Conservation (phyloP, 2,888 invertebrate species). For the Carpatolechia fugitivella region DNA sequence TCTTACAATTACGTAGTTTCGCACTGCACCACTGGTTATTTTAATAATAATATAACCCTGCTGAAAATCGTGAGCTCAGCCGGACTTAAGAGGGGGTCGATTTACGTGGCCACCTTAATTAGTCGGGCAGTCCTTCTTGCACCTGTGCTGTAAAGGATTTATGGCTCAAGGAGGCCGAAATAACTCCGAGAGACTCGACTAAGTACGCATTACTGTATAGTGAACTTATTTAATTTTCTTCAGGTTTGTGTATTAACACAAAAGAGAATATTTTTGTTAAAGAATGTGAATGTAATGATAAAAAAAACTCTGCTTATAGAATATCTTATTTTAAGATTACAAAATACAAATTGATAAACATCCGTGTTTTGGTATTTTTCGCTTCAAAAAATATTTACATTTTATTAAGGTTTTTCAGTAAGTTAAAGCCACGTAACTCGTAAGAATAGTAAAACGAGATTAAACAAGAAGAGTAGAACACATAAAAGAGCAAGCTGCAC, state of each 20-base stretch:
- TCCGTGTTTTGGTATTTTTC: too few species aligned
- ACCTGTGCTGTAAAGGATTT: conserved; percentile 58
- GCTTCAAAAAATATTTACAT: too few species aligned
- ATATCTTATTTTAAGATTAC: too few species aligned
- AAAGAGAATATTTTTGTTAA: background rate
- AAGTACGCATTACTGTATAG: background rate
- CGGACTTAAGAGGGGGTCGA: conserved; percentile 44
- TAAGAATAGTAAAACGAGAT: background rate
- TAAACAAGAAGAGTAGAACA: conserved; percentile 22
- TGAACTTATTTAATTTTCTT: conserved; percentile 8
- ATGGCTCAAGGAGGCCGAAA: conserved; percentile 42
- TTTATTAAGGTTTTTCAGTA: too few species aligned
- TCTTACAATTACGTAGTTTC: conserved; percentile 17
- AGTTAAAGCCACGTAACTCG: background rate
- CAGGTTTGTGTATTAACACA: background rate
- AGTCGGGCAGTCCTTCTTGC: conserved; percentile 56
- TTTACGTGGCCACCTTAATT: conserved; percentile 61
- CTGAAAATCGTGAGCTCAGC: conserved; percentile 35
- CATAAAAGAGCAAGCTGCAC: conserved; percentile 26
- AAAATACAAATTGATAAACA: too few species aligned
- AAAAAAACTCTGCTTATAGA: too few species aligned
- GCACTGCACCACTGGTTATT: conserved; percentile 44
- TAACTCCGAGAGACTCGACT: conserved; percentile 5
- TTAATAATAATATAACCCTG: conserved; percentile 35
- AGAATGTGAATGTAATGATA: too few species aligned